A percentile compares a stretch with the other conserved stretches of the same genome.
Evolutionary conservation across 2,113 vertebrate species (phyloP).

Genomic region (Martes martes): DNA sequence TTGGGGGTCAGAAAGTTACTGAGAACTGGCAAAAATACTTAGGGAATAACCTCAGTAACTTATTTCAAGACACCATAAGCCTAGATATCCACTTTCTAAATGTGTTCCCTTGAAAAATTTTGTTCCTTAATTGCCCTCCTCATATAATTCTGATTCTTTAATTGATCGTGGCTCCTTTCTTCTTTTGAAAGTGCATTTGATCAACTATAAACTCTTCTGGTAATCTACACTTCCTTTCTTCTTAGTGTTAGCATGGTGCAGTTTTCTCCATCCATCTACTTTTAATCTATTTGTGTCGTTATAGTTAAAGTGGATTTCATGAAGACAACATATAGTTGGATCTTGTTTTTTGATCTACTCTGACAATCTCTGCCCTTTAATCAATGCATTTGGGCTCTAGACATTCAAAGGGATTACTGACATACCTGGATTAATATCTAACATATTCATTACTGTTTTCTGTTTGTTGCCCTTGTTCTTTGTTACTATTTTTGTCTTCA

Average conservation of each 20-base stretch:
- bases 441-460: neutral
- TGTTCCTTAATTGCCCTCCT: neutral
- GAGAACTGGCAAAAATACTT: neutral
- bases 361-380: neutral
- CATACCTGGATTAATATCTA: neutral
- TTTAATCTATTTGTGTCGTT: neutral
- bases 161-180: neutral
- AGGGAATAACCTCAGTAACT: neutral
- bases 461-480: neutral
- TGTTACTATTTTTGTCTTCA: neutral
- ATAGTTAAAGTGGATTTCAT: neutral
- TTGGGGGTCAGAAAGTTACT: neutral
- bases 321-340: neutral
- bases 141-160: neutral
- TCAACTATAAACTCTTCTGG: neutral
- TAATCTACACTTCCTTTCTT: neutral
- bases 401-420: neutral
- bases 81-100: neutral
- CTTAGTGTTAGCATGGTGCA: neutral
- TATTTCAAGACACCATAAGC: neutral
- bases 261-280: neutral
- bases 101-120: neutral
- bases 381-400: neutral
- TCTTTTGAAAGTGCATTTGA: neutral
- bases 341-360: neutral